Conservation (phyloP, 1,140 invertebrate genomes). For the Halyomorpha halys region DNA sequence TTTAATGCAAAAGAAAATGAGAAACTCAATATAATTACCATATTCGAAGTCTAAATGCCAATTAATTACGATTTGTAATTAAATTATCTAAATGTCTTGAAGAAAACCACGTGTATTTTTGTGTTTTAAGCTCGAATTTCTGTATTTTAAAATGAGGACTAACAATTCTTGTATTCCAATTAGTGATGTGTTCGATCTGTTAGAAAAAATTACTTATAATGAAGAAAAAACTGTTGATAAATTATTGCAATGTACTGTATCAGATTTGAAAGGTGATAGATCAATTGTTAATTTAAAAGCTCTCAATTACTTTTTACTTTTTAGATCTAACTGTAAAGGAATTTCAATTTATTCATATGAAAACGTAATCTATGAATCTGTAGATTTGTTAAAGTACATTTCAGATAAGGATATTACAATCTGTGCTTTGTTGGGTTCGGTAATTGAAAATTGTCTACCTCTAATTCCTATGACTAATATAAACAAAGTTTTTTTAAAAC, state of each 20-base stretch:
- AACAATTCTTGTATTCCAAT: not conserved
- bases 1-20: too few relatives aligned
- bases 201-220: not conserved
- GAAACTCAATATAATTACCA: too few relatives aligned
- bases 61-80: too few relatives aligned
- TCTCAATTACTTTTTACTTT: slow-evolving; percentile 1
- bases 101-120: too few relatives aligned
- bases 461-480: not conserved
- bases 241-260: not conserved
- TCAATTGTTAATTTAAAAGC: slow-evolving; percentile 9
- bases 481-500: not conserved
- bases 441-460: not conserved
- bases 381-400: not conserved
- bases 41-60: too few relatives aligned
- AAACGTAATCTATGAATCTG: not conserved
- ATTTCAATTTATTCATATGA: not conserved
- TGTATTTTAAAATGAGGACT: not conserved
- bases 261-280: not conserved
- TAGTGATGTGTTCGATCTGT: not conserved
- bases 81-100: too few relatives aligned
- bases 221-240: not conserved
- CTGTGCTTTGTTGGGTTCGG: not conserved
- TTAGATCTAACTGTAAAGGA: not conserved
- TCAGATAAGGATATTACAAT: not conserved
- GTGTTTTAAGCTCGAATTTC: too few relatives aligned